Base-by-base conservation (phyloP, 2,888 invertebrate genomes). In the Rhamnusium bicolor region DNA sequence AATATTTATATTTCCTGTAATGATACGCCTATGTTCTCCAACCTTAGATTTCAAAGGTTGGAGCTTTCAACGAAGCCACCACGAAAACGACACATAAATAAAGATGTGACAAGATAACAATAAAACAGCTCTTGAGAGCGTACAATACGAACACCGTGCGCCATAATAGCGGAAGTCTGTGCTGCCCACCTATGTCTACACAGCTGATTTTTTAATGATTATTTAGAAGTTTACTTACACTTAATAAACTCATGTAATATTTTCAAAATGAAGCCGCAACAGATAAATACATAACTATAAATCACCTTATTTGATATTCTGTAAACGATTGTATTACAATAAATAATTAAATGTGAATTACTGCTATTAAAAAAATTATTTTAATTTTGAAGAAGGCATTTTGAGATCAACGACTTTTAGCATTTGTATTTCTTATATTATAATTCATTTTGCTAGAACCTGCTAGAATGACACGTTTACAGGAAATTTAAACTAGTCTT, bases 41-140 rank as follows among this genome's bases (percentile, higher is more conserved):
- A 53, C 24, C 40, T 61, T 40, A 69, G 62, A 62, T 69, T 21
- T 29, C 32, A 29, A 66, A 67, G 67, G 62, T 61, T 58, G 67
- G 29, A 53, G 67, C 54, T 67, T 61, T 60, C 72, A 61, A 71
- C 60, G 69, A 71, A 74, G 63, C 69, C 71, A 71, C 74, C 76
- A 61, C 78, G 76, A 78, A 74, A 76, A 76, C 80, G 73, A 75
- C 77, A 76, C 78, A 78, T 79, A 81, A 81, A 81, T 81, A 81
- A 80, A 81, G 81, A 81, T 81, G 81, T 81, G 80, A 80, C 80
- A 80, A 80, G 79, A 79, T 81, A 80, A 81, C 79, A 81, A 81
- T 81, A 80, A 80, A 81, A 77, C 77, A 65, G 71, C 53, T 53
- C 71, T 75, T 66, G 27, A 14, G 53, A 12, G 21, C 53, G 47